Conservation (phyloP, 2,888 invertebrate genomes). For the Fragum whitleyi region DNA sequence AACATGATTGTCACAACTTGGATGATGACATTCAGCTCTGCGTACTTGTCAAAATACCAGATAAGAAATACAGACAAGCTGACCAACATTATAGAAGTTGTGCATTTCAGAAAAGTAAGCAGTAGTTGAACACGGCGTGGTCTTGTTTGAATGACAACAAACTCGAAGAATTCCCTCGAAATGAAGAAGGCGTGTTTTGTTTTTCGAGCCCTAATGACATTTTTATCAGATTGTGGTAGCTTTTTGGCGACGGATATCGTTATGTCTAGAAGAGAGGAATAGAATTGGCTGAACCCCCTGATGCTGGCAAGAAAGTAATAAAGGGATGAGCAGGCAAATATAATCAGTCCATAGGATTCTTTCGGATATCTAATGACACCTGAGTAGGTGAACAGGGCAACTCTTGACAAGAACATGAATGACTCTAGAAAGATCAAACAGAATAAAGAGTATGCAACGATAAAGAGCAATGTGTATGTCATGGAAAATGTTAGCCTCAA, state of each 20-base stretch:
- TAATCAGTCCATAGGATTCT: slow-evolving; percentile 25
- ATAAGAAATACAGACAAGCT: slow-evolving; percentile 10
- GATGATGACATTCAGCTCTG: slow-evolving; percentile 1
- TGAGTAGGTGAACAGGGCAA: slow-evolving; percentile 19
- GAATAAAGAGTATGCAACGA: slow-evolving; percentile 5
- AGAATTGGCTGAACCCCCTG: background rate
- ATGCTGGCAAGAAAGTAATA: slow-evolving; percentile 8
- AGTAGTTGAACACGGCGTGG: slow-evolving; percentile 11
- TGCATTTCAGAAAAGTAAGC: background rate
- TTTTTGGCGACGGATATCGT: background rate
- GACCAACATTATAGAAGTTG: background rate
- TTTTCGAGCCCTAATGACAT: background rate
- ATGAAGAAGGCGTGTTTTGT: background rate
- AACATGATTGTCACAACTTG: slow-evolving; percentile 13
- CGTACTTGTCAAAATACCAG: background rate
- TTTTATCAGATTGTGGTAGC: slow-evolving; percentile 4
- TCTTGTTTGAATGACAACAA: background rate
- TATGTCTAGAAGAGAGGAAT: background rate
- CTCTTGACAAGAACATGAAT: slow-evolving; percentile 21
- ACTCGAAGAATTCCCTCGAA: slow-evolving; percentile 2
- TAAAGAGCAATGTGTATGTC: background rate
- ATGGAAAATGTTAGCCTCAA: background rate
- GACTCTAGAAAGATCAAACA: slow-evolving; percentile 25
- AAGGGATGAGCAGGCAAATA: background rate
- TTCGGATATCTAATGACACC: slow-evolving; percentile 23